Evolutionary conservation across 2,888 invertebrate species (phyloP).

Genomic region (Hemicrepidius hirtus): DNA sequence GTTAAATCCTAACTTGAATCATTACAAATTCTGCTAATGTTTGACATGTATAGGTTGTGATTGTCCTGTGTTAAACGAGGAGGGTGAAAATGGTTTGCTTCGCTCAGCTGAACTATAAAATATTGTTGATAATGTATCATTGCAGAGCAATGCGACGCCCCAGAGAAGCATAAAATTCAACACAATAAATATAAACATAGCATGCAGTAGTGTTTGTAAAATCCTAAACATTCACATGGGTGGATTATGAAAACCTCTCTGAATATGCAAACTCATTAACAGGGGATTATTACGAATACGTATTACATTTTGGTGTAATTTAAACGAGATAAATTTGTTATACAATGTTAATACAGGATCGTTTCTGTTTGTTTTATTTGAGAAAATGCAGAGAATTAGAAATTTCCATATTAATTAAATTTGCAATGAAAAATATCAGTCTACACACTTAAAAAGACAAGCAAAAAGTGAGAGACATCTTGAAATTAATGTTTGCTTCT

Average conservation of each 20-base stretch:
- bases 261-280: conserved; percentile 38
- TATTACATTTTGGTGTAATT: not conserved
- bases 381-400: conserved; percentile 14
- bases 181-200: not conserved
- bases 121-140: too few relatives aligned
- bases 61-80: too few relatives aligned
- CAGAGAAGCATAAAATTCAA: not conserved
- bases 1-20: too few relatives aligned
- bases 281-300: conserved; percentile 31
- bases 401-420: conserved; percentile 41
- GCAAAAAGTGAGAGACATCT: conserved; percentile 46
- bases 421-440: conserved; percentile 37
- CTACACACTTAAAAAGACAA: conserved; percentile 42
- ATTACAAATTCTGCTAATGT: too few relatives aligned
- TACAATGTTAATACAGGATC: not conserved
- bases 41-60: too few relatives aligned
- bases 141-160: too few relatives aligned
- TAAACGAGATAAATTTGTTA: conserved; percentile 8
- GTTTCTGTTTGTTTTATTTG: not conserved
- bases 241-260: conserved; percentile 17
- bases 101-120: too few relatives aligned
- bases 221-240: conserved; percentile 12
- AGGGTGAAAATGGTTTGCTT: too few relatives aligned
- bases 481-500: conserved; percentile 51
- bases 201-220: not conserved